Percentiles rank a stretch among this genome's conserved stretches.
These are phyloP conservation scores for Lasioglossum leucozonium DNA, from an alignment of 2,888 invertebrate species.

Conservation along the genomic window DNA sequence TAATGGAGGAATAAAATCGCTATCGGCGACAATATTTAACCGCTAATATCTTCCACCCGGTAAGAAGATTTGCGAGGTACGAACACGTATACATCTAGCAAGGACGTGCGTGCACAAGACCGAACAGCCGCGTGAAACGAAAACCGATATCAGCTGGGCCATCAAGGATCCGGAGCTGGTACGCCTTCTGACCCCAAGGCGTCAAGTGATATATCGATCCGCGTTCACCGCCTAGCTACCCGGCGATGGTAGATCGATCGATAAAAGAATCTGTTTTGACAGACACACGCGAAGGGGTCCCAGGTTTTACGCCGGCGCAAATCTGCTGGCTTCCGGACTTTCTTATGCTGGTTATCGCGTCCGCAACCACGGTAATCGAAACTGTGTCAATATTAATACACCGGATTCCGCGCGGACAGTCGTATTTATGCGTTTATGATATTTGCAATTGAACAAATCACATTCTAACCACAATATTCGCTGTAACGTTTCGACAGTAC, in stretches of 20 bases:
- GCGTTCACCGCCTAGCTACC: conserved; percentile 26
- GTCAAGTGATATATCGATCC: conserved; percentile 32
- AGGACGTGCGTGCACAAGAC: conserved; percentile 2
- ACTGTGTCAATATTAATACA: conserved; percentile 2
- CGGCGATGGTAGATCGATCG: conserved; percentile 30
- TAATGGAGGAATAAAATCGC: background rate
- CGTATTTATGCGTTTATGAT: background rate
- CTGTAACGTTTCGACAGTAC: no score
- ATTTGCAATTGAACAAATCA: background rate
- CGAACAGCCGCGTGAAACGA: conserved; percentile 29
- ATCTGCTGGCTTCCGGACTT: conserved; percentile 33
- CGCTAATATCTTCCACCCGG: conserved; percentile 71
- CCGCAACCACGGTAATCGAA: background rate
- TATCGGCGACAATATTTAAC: conserved; percentile 73
- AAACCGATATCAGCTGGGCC: conserved; percentile 44
- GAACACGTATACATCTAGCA: background rate
- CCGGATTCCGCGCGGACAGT: background rate
- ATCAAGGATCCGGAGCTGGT: conserved; percentile 32
- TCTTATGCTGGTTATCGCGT: background rate
- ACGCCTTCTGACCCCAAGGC: conserved; percentile 50
- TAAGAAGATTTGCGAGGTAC: conserved; percentile 68
- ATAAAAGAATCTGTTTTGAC: conserved; percentile 53
- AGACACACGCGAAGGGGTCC: conserved; percentile 32
- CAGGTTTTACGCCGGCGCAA: conserved; percentile 18
- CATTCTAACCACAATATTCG: background rate